Evolutionary conservation across 2,888 invertebrate species (phyloP), one percentile per base, ranked within the genome.

Genomic region (Alviniconcha strummeri): DNA sequence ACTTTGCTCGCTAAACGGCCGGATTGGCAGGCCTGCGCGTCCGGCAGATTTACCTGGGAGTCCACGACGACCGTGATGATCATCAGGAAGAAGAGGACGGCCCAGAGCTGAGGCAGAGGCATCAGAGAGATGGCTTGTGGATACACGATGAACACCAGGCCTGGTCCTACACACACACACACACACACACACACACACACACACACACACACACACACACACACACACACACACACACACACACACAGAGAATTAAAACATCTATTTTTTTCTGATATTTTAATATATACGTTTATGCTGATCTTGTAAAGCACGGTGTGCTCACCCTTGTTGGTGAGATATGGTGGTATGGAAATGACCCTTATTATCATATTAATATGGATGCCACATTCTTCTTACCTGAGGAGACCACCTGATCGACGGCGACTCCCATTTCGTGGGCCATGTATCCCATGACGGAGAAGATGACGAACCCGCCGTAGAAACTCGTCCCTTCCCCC

Each of bases 51-150:
- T 69, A 85, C 85, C 83, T 83, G 81, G 5, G 85, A 75, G 75
- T 85, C 85, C 17, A 85, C 19, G 56, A 71, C 83, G 2, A 83
- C 13, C 5, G 82, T 83, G 77, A 83, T 72, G 54, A 83, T 56
- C 85, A 85, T 85, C n/a, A 85, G 13, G 78, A 85, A 85, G 75
- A 85, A 85, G 56, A 85, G 56, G 13, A 83, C 69, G 17, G 81
- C 83, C 85, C 85, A 85, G 9, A 85, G 75, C 60, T 85, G 85
- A 7, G 85, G 85, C 11, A 85, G 55, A 6, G 85, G 85, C 55
- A 85, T 75, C 64, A 81, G 76, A 11, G 83, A 75, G 69, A 85
- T 85, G 79, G 85, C 85, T n/a, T 83, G 81, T n/a, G 85, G 85
- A 77, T 85, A 85, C 36, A 83, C 85, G n/a, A 85, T 81, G 74